Conservation (phyloP, 2,797 vertebrate genomes). For the Fringilla coelebs region DNA sequence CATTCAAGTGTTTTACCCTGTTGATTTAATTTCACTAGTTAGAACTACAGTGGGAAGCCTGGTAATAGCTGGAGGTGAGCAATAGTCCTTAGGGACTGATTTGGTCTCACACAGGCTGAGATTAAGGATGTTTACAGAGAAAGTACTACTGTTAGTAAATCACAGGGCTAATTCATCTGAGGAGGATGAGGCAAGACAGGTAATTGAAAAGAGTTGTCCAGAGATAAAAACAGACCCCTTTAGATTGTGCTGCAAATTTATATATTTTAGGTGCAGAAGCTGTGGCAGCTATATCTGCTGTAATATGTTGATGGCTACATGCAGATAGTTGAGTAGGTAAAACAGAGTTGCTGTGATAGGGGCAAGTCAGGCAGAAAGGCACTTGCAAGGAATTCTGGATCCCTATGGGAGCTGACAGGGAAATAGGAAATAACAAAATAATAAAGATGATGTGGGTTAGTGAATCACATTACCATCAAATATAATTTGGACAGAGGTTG, state of each 20-base stretch:
- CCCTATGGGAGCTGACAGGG: background rate
- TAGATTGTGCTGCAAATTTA: background rate
- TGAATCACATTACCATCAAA: background rate
- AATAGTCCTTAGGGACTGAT: background rate
- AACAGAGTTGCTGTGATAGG: background rate
- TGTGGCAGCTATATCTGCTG: background rate
- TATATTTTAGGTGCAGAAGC: background rate
- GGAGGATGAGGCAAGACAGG: background rate
- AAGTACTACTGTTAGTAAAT: background rate
- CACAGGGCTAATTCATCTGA: background rate
- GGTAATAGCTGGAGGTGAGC: background rate
- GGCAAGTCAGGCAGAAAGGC: background rate
- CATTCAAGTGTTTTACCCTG: background rate
- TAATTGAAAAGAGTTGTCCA: background rate
- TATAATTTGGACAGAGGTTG: background rate
- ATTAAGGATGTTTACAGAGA: background rate
- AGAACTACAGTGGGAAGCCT: background rate
- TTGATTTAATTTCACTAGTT: background rate
- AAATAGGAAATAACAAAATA: background rate
- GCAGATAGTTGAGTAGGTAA: background rate
- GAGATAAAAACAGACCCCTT: background rate
- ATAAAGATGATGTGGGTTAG: background rate
- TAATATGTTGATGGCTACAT: background rate
- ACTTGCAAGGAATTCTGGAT: background rate
- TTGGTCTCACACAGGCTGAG: background rate